phyloP scores from a whole-genome alignment of 1,140 invertebrate species.

The Bombus vancouverensis region DNA sequence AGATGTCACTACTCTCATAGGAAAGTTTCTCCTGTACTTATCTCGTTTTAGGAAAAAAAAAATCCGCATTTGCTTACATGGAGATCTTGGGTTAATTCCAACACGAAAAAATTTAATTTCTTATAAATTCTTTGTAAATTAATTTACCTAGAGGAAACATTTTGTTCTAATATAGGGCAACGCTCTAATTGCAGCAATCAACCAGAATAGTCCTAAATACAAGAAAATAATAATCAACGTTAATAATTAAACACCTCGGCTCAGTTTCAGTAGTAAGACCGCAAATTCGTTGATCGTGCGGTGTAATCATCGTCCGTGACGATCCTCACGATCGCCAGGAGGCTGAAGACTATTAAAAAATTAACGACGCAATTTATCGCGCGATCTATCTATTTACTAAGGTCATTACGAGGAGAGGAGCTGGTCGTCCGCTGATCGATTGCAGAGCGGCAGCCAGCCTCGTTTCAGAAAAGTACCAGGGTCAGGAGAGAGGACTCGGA shows the following conservation, averaged over 20 bases:
- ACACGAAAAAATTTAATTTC: no score
- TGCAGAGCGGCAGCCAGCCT: conserved; percentile 36
- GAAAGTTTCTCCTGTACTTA: not conserved
- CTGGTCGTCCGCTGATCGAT: conserved; percentile 37
- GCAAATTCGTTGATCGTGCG: not conserved
- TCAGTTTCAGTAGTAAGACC: not conserved
- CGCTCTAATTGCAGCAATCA: no score
- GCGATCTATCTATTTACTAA: conserved; percentile 18
- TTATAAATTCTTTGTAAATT: no score
- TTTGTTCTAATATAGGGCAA: no score
- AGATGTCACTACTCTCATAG: not conserved
- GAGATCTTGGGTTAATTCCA: no score
- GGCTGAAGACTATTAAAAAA: not conserved
- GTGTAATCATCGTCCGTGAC: no score
- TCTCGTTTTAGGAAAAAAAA: no score
- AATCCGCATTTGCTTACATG: no score
- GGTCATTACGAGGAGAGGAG: conserved; percentile 28
- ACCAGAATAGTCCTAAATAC: no score
- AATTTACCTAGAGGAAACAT: no score
- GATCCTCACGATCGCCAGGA: not conserved
- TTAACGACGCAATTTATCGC: conserved; percentile 15
- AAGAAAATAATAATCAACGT: no score
- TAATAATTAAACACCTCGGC: no score
- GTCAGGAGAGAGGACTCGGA: conserved; percentile 12
- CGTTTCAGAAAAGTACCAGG: conserved; percentile 37